Percentiles rank a stretch among this genome's conserved stretches.
Evolutionary conservation across 2,113 vertebrate genomes (phyloP).

Genomic region (Monarcha castaneiventris): DNA sequence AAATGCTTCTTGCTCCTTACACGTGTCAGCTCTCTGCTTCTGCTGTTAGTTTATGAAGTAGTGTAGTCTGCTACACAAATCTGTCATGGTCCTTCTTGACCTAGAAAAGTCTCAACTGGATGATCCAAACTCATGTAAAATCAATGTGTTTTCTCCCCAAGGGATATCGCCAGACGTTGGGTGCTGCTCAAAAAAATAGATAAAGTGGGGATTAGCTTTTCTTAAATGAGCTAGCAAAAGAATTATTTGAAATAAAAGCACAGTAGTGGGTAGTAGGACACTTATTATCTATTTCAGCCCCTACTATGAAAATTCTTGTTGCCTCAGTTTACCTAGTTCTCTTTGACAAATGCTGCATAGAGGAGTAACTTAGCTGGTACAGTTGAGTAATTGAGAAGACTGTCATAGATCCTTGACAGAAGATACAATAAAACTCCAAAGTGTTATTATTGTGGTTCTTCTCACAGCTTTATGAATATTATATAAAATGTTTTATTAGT

Average conservation of each 20-base stretch:
- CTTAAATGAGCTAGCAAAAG: neutral
- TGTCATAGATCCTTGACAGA: neutral
- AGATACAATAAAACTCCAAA: neutral
- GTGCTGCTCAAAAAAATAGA: neutral
- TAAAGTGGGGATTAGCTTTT: neutral
- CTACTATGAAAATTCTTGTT: neutral
- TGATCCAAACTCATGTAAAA: neutral
- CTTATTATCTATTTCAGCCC: neutral
- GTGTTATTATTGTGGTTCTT: neutral
- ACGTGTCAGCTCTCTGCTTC: neutral
- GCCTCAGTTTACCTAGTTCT: neutral
- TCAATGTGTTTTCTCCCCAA: neutral
- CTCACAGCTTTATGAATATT: neutral
- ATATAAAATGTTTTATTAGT: neutral
- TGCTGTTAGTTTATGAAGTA: neutral
- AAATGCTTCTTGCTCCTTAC: slow-evolving; percentile 6
- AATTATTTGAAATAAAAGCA: neutral
- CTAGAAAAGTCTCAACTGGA: neutral
- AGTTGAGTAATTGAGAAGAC: neutral
- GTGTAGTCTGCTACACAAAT: neutral
- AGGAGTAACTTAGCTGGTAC: neutral
- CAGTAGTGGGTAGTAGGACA: neutral
- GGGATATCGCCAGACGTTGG: neutral
- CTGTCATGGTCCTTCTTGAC: neutral
- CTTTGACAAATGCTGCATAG: neutral